phyloP scores from a whole-genome alignment of 2,113 vertebrate species.

The Ammodytes marinus region DNA sequence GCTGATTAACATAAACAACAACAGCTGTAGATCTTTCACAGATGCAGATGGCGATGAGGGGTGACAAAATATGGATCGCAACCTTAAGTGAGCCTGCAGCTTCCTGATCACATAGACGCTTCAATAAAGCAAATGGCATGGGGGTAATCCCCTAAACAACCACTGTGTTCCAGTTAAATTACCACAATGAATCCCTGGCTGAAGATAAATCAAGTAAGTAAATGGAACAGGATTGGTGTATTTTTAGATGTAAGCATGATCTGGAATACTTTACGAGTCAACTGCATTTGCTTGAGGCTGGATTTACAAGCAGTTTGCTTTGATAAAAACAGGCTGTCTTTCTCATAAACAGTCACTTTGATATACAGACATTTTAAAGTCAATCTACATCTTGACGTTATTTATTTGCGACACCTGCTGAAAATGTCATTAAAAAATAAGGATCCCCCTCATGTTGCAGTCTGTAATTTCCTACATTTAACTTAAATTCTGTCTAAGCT shows the following conservation, averaged over 20 bases:
- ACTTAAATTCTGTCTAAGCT: constrained; percentile 16
- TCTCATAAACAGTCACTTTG: background rate
- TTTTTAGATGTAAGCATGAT: constrained; percentile 3
- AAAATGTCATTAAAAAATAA: background rate
- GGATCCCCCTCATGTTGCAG: background rate
- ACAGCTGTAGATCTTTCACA: background rate
- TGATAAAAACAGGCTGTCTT: background rate
- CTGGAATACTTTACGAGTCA: background rate
- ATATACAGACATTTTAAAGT: background rate
- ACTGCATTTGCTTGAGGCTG: background rate
- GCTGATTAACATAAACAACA: background rate
- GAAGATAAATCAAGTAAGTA: background rate
- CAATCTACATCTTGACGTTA: background rate
- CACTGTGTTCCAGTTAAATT: background rate
- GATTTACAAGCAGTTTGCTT: background rate
- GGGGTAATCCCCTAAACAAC: background rate
- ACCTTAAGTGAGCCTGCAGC: background rate
- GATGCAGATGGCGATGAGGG: too few relatives aligned
- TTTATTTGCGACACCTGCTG: background rate
- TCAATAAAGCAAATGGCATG: background rate
- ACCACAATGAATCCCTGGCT: background rate
- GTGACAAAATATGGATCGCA: background rate
- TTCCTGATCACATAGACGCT: background rate
- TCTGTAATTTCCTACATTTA: constrained; percentile 7
- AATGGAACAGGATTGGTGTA: background rate